Percentiles rank a stretch among this genome's conserved stretches.
These are phyloP conservation scores for Microplitis manilae DNA, from an alignment of 2,888 invertebrate genomes.

Conservation along the genomic window DNA sequence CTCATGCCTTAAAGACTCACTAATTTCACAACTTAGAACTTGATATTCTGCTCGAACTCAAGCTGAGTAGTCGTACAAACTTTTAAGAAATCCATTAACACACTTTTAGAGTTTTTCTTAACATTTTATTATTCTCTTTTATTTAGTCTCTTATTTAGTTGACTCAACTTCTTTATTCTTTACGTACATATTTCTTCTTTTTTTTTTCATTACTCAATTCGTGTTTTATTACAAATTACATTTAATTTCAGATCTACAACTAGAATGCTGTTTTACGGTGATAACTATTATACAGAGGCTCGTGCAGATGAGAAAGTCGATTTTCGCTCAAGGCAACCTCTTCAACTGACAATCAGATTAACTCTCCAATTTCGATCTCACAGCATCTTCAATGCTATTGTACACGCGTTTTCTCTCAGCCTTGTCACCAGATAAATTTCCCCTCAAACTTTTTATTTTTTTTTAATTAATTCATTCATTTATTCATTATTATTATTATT, in stretches of 20 bases:
- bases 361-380: conserved; percentile 3
- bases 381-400: conserved; percentile 1
- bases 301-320: conserved; percentile 16
- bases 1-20: conserved; percentile 57
- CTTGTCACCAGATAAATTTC: not conserved
- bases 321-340: not conserved
- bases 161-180: not conserved
- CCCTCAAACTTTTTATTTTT: not conserved
- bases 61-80: conserved; percentile 56
- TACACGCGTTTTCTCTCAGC: not conserved
- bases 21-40: conserved; percentile 63
- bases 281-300: not conserved
- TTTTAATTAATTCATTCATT: not conserved
- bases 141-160: not conserved
- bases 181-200: not conserved
- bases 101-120: conserved; percentile 41
- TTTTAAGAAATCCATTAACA: conserved; percentile 65
- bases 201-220: not conserved
- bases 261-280: not conserved
- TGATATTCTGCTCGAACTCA: conserved; percentile 59
- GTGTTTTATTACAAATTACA: conserved; percentile 3
- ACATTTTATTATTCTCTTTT: conserved; percentile 24
- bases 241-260: not conserved
- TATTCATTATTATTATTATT: not conserved
- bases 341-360: conserved; percentile 7